These are phyloP conservation scores for Vanessa cardui DNA, from an alignment of 2,888 invertebrate species.

Conservation along the genomic window DNA sequence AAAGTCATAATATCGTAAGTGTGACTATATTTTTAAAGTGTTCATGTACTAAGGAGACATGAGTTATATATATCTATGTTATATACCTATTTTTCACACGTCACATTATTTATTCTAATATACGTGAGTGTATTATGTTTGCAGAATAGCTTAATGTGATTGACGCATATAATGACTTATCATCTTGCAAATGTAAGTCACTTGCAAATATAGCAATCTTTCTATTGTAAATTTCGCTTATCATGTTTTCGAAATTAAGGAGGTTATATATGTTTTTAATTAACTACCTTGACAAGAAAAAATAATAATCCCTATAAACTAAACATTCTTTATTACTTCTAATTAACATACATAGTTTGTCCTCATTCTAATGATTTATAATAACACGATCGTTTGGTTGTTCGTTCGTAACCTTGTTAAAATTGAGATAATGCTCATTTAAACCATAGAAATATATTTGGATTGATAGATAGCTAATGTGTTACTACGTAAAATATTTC, in stretches of 20 bases:
- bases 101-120: constrained; percentile 8
- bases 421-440: background rate
- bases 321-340: background rate
- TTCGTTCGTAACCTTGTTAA: background rate
- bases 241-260: constrained; percentile 17
- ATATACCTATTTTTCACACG: background rate
- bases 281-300: constrained; percentile 8
- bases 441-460: background rate
- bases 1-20: background rate
- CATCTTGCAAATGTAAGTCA: constrained; percentile 23
- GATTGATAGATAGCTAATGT: background rate
- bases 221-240: constrained; percentile 30
- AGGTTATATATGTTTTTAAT: constrained; percentile 12
- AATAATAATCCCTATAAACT: constrained; percentile 3
- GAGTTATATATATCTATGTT: background rate
- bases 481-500: too few species aligned
- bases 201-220: constrained; percentile 31
- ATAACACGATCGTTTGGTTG: background rate
- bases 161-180: constrained; percentile 51
- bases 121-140: constrained; percentile 41
- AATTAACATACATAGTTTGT: background rate
- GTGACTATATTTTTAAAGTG: background rate
- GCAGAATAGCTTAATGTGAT: constrained; percentile 42
- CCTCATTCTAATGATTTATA: background rate
- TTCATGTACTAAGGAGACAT: background rate